A percentile compares a stretch with the other conserved stretches of the same genome.
These are phyloP conservation scores for Clinocottus analis DNA, from an alignment of 2,113 vertebrate genomes.

Conservation along the genomic window DNA sequence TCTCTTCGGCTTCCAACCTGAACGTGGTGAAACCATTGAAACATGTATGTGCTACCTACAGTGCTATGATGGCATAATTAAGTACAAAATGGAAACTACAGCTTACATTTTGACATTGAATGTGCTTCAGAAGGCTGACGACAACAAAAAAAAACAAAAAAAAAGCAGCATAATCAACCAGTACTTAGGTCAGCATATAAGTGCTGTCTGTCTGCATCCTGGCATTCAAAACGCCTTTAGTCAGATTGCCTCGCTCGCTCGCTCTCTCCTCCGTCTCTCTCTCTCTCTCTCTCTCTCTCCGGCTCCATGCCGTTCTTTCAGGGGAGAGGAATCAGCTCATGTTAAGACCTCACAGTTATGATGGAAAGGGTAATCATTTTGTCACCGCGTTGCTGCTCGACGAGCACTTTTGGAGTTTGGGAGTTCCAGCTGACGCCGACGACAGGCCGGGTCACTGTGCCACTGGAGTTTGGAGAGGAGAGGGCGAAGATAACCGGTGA, in stretches of 20 bases:
- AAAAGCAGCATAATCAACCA: neutral
- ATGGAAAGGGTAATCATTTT: conserved; percentile 78
- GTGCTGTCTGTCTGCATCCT: neutral
- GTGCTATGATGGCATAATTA: too few species aligned
- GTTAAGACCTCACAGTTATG: conserved; percentile 73
- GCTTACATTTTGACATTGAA: neutral
- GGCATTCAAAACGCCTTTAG: conserved; percentile 9
- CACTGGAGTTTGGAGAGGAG: conserved; percentile 33
- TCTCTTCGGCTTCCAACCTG: conserved; percentile 9
- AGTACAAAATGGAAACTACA: neutral
- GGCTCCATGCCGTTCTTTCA: conserved; percentile 30
- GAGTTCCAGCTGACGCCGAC: conserved; percentile 61
- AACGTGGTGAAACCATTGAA: conserved; percentile 6
- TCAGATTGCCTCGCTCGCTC: conserved; percentile 10
- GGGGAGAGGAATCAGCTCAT: conserved; percentile 68
- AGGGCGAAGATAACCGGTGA: too few species aligned
- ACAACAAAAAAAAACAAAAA: neutral
- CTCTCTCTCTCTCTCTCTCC: neutral
- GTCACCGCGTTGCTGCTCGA: conserved; percentile 65
- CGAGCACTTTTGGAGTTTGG: conserved; percentile 62
- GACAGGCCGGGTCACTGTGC: conserved; percentile 67
- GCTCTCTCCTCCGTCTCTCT: neutral
- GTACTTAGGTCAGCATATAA: neutral
- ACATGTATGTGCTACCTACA: neutral
- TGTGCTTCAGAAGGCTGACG: neutral